Base-by-base conservation (phyloP, 2,888 invertebrate species). In the Cantharis nigra region DNA sequence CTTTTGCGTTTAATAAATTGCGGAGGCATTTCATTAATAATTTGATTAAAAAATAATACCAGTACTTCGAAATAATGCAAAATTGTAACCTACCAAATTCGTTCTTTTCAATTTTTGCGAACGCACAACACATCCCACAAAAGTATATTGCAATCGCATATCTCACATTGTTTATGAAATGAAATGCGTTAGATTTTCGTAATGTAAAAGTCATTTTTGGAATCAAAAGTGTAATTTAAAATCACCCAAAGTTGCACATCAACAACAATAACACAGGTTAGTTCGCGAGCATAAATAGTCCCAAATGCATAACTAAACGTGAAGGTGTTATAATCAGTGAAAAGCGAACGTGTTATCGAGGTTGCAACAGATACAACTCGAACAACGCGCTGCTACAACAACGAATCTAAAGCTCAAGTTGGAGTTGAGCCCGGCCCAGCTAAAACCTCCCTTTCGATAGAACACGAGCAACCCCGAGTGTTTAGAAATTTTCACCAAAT, bases 341-440 rank as follows among this genome's bases (percentile, higher is more conserved):
- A 67, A 67, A 67, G 65, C 20, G 69, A 78, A 72, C 71, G 78
- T 78, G 75, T 62, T 30, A 65, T 69, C 67, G 28, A 23, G 72
- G 72, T 33, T 63, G 74, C 70, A 70, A 71, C 63, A 72, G 65
- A 73, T 64, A 70, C 75, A 75, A 70, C 78, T 72, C 78, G 78
- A 78, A 72, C 75, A 67, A 72, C 72, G 73, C 70, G 71, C 78
- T 78, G 78, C 72, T 72, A 74, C 74, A 65, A 75, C 75, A 72
- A 67, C 72, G 75, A 75, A 75, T 78, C 78, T 78, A 78, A 78
- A 78, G 78, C 78, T 75, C 75, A 78, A 75, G 77, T 74, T 77
- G 71, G 63, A 49, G 72, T 72, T 78, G 67, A 75, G 78, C 78
- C 78, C 78, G 49, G 75, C 78, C 78, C 78, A 78, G 78, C 26